A percentile compares a stretch with the other conserved stretches of the same genome.
Conservation (phyloP, 2,113 vertebrate species). For the Genyomyrus donnyi region DNA sequence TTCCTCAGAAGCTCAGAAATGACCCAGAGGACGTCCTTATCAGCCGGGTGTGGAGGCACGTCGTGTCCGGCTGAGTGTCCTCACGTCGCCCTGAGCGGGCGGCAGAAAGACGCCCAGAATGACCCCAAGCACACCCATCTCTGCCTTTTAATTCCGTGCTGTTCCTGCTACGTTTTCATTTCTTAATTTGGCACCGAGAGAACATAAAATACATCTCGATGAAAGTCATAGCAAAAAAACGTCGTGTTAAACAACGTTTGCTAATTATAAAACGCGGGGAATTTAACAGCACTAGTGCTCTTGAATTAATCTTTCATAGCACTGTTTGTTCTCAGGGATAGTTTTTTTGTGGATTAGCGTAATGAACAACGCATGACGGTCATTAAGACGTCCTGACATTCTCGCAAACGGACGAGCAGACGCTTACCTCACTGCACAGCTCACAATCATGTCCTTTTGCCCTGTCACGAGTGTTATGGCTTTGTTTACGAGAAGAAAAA, state of each 20-base stretch:
- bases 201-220: not conserved
- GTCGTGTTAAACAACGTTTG: not conserved
- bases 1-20: slow-evolving; percentile 37
- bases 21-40: slow-evolving; percentile 34
- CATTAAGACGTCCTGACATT: not conserved
- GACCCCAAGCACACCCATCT: not conserved
- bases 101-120: not conserved
- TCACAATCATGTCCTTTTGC: not conserved
- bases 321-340: not conserved
- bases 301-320: not conserved
- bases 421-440: not conserved
- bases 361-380: not conserved
- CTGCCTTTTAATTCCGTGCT: not conserved
- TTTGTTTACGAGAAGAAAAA: not conserved
- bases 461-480: not conserved
- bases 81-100: not conserved
- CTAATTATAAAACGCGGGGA: not conserved
- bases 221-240: not conserved
- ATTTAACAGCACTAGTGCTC: not conserved
- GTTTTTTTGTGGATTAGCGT: not conserved
- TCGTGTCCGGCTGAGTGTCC: slow-evolving; percentile 19
- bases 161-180: not conserved
- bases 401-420: not conserved
- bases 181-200: not conserved
- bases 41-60: slow-evolving; percentile 20